Conservation (phyloP, 2,113 vertebrate genomes). For the Epinephelus fuscoguttatus region DNA sequence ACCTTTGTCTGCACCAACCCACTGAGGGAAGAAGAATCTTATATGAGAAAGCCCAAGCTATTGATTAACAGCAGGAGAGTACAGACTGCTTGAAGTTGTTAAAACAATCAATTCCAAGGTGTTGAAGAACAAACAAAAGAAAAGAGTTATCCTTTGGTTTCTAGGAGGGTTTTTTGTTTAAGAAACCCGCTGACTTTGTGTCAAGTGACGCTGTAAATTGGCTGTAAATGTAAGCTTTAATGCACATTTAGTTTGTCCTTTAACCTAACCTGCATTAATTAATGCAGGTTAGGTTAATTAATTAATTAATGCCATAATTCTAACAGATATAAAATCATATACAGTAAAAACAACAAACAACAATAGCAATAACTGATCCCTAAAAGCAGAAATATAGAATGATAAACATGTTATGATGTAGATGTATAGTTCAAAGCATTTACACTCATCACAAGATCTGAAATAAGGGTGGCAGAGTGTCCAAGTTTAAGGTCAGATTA, state of each 20-base stretch:
- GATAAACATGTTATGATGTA: too few species aligned
- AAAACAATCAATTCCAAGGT: constrained; percentile 34
- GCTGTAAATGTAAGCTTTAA: background rate
- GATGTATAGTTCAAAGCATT: too few species aligned
- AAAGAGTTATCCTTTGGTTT: background rate
- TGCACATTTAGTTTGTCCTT: background rate
- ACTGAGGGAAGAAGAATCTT: constrained; percentile 32
- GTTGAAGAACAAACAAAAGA: constrained; percentile 37
- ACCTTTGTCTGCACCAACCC: constrained; percentile 34
- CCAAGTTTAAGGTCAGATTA: too few species aligned
- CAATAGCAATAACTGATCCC: too few species aligned
- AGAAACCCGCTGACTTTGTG: background rate
- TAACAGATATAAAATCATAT: too few species aligned
- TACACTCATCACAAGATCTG: too few species aligned
- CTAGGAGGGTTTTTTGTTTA: background rate
- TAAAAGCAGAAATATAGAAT: too few species aligned
- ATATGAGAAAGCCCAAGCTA: constrained; percentile 47
- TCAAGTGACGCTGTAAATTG: background rate
- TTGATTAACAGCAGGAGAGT: constrained; percentile 39
- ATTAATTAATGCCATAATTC: too few species aligned
- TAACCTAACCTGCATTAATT: background rate
- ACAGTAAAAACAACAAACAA: too few species aligned
- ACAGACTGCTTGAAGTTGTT: constrained; percentile 4
- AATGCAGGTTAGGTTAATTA: too few species aligned
- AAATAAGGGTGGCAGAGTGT: too few species aligned